Base-by-base conservation (phyloP, 2,888 invertebrate genomes). In the Blastobasis adustella region DNA sequence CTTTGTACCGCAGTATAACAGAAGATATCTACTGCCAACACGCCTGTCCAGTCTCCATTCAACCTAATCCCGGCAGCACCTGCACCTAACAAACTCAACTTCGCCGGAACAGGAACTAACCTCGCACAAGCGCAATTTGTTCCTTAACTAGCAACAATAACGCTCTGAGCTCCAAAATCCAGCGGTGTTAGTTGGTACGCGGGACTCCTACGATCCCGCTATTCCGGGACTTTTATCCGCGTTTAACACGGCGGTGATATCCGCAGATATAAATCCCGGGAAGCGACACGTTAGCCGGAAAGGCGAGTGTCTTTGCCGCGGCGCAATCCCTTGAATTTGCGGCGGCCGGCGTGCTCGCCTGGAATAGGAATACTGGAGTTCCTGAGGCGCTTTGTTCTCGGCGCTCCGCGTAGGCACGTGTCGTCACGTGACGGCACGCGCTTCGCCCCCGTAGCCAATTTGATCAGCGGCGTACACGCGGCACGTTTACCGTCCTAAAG, bases 251-350 rank as follows among this genome's bases (percentile, higher is more conserved):
- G 69, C 73, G 70, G 78, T 79, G 79, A 80, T 82, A 79, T 79
- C 73, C 77, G 69, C 76, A 73, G 76, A 79, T 82, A 82, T 84
- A 84, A 83, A 84, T 83, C 81, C 76, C 69, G 69, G 73, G 69
- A 73, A 70, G 75, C 73, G 78, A 79, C 80, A 79, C 71, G 76
- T 71, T 69, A 3, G 4, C 10, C 42, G 9, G 23, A 23, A 23
- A 23, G 23, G 23, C 23, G 23, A 23, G 23, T 23, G 23, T 23
- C 23, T 23, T 23, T 23, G 23, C 23, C 64, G 63, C 69, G 60
- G 60, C 69, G 72, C 75, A 76, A 79, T 77, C 74, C 76, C 76
- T 69, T 70, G 76, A 81, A 83, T 84, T 82, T 82, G 79, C 78
- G 72, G 68, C 69, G 62, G 61, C 70, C 61, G 65, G 68, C 69